A percentile compares a stretch with the other conserved stretches of the same genome.
Evolutionary conservation across 2,888 invertebrate species (phyloP).

Genomic region (Ophioninae sp.): DNA sequence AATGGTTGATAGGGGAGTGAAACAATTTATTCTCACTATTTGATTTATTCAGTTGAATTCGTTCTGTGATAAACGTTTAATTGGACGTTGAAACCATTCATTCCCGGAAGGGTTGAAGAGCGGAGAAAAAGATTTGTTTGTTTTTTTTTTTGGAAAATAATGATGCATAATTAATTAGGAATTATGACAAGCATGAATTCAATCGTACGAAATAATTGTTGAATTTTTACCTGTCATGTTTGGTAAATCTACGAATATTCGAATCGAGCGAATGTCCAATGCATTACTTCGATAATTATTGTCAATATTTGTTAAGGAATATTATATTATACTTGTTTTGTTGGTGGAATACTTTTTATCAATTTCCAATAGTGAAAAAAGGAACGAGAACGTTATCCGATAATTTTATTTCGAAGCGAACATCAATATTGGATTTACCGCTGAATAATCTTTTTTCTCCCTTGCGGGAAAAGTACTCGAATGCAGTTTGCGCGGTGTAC

Average conservation of each 20-base stretch:
- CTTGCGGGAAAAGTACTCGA: conserved; percentile 9
- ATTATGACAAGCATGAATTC: background rate
- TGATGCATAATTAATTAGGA: background rate
- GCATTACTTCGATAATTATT: no score
- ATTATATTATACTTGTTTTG: no score
- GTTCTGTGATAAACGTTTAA: no score
- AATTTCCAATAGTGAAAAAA: background rate
- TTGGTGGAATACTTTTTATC: background rate
- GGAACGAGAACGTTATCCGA: background rate
- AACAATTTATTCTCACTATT: no score
- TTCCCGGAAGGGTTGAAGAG: no score
- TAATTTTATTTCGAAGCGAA: conserved; percentile 1
- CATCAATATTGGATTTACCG: background rate
- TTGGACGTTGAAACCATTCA: no score
- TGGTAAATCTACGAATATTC: background rate
- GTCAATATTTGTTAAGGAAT: no score
- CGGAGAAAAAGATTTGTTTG: no score
- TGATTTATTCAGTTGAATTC: no score
- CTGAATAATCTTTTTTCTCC: background rate
- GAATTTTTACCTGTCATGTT: background rate
- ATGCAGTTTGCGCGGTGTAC: conserved; percentile 27
- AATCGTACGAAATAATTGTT: background rate
- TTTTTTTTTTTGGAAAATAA: background rate
- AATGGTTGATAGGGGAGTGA: no score
- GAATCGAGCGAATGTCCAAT: background rate